Evolutionary conservation across 2,888 invertebrate genomes (phyloP).

Genomic region (Dryocosmus kuriphilus): DNA sequence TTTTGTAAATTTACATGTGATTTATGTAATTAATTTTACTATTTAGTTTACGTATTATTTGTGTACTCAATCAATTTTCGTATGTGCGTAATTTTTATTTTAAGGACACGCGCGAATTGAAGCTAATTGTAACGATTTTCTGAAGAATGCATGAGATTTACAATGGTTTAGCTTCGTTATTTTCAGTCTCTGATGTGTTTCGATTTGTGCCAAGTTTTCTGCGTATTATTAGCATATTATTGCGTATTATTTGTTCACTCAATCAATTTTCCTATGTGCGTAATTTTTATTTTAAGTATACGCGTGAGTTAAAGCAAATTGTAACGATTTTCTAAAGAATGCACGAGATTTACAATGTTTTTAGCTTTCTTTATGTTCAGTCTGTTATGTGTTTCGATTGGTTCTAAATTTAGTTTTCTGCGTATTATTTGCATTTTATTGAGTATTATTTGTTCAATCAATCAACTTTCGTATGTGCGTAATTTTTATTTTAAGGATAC

Average conservation of each 20-base stretch:
- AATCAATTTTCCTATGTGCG: too few species aligned
- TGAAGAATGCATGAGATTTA: constrained; percentile 1
- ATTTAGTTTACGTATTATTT: background rate
- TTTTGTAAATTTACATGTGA: background rate
- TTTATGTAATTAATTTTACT: constrained; percentile 3
- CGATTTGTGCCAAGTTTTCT: constrained; percentile 33
- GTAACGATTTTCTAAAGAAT: background rate
- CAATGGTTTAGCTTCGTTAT: background rate
- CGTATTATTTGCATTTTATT: too few species aligned
- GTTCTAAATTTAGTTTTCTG: constrained; percentile 18
- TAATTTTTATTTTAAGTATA: too few species aligned
- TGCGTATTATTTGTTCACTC: constrained; percentile 15
- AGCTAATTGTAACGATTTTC: too few species aligned
- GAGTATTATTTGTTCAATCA: constrained; percentile 7
- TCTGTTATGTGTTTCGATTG: background rate
- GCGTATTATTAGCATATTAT: too few species aligned
- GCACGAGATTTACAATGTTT: background rate
- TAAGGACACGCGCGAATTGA: too few species aligned
- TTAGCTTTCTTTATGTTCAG: too few species aligned
- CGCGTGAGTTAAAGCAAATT: too few species aligned
- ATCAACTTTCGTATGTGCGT: too few species aligned
- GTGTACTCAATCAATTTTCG: background rate
- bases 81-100: too few species aligned
- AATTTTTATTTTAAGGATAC: too few species aligned
- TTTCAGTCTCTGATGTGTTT: background rate